Evolutionary conservation across 2,888 invertebrate species (phyloP), one percentile per base, ranked within the genome.

Genomic region (Patella ulyssiponensis): DNA sequence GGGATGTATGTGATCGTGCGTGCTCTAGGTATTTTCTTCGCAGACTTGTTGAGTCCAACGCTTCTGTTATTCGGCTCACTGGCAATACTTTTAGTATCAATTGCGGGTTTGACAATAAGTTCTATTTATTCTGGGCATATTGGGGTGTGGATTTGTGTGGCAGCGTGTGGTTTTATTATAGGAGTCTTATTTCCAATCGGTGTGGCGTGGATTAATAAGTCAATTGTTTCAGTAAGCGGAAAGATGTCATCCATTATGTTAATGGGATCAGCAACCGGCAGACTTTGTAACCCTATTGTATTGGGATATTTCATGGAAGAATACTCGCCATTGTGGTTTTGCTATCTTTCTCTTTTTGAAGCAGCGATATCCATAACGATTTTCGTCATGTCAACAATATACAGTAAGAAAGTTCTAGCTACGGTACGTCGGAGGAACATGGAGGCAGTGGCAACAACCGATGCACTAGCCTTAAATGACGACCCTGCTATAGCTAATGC

Each of bases 261-360:
- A 23, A 23, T 64, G 2, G 64, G 64, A 5, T 64, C 64, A 64
- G 64, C 64, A 1, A 64, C 14, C 9, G 64, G 64, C 12, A 64
- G 23, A 14, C 64, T 64, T 3, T 64, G 64, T 20, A 64, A 64
- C 11, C 64, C 64, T 23, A 64, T 64, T 64, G 23, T 23, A 12
- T 23, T 64, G 64, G 64, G 64, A 64, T 64, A 64, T 64, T 64
- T 64, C 23, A 64, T 64, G 64, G 23, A 64, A 64, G 12, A 64
- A 23, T 64, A 23, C 20, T 64, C 64, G 20, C 64, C 64, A 9
- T 23, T 64, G 64, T 64, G 20, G 64, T 64, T 64, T 23, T 64
- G 64, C 14, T 64, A 64, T 64, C 11, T 64, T 23, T 12, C 23
- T 64, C 20, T 64, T 23, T 64, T 23, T 64, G 64, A 64, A 64